Percentiles rank a stretch among this genome's conserved stretches.
These are phyloP conservation scores for Malurus melanocephalus DNA, from an alignment of 2,113 vertebrate species.

Conservation along the genomic window DNA sequence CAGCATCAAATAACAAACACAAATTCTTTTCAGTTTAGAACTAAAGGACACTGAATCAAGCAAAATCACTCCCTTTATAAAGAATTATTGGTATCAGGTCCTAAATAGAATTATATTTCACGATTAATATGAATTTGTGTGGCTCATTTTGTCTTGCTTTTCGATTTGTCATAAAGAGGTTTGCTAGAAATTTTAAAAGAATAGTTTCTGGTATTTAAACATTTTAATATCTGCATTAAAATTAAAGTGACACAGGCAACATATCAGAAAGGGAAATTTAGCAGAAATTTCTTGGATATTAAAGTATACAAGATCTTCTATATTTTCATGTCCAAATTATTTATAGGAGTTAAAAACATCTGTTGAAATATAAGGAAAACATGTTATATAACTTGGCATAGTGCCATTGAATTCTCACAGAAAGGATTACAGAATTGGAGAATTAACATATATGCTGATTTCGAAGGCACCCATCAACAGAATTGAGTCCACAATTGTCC, in stretches of 20 bases:
- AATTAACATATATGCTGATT: not conserved
- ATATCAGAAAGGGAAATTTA: not conserved
- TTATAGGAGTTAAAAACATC: not conserved
- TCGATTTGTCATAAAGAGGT: rapidly evolving
- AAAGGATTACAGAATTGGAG: not conserved
- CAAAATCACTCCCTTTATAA: not conserved
- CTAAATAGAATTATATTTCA: not conserved
- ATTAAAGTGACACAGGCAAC: not conserved
- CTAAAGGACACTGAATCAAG: not conserved
- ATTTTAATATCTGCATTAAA: not conserved
- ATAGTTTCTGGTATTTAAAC: not conserved
- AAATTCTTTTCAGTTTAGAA: not conserved
- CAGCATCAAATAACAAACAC: not conserved
- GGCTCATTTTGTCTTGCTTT: not conserved
- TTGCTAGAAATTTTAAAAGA: not conserved
- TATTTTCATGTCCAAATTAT: not conserved
- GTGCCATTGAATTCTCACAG: not conserved
- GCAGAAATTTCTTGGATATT: not conserved
- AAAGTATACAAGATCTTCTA: not conserved
- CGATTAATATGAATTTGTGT: not conserved
- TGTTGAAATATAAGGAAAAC: not conserved
- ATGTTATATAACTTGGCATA: too few species aligned
- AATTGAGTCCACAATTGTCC: not conserved
- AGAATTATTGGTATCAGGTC: not conserved
- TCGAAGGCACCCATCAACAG: not conserved